These are phyloP conservation scores for Liposcelis brunnea DNA, from an alignment of 2,888 invertebrate genomes.

Conservation along the genomic window DNA sequence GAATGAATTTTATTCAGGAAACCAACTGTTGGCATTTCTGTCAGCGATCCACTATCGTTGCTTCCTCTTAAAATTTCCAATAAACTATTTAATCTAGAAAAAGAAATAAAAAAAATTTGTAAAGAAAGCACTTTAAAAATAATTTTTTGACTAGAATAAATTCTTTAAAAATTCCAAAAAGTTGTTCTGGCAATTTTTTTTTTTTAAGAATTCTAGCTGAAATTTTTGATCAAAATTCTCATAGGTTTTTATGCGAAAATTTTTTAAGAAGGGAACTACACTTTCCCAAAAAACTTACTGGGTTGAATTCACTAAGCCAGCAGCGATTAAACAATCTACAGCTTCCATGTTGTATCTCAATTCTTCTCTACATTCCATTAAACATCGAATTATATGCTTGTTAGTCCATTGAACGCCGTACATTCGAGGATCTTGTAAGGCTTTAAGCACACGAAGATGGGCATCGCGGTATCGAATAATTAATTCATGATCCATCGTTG, in stretches of 20 bases:
- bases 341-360: constrained; percentile 81
- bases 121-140: constrained; percentile 15
- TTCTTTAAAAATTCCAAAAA: no score
- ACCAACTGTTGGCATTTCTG: constrained; percentile 55
- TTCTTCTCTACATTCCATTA: constrained; percentile 80
- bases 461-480: constrained; percentile 72
- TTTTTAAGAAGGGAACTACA: no score
- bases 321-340: constrained; percentile 71
- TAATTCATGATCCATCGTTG: constrained; percentile 52
- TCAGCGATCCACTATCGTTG: constrained; percentile 54
- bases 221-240: no score
- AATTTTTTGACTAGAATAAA: no score
- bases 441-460: constrained; percentile 70
- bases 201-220: constrained; percentile 30
- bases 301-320: constrained; percentile 64
- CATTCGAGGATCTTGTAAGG: constrained; percentile 71
- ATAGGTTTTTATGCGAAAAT: no score
- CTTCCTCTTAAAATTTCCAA: constrained; percentile 64
- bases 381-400: constrained; percentile 73
- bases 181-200: no score
- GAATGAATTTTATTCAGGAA: constrained; percentile 83
- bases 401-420: constrained; percentile 84
- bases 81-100: constrained; percentile 43
- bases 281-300: constrained; percentile 29
- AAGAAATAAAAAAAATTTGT: constrained; percentile 13